A percentile compares a stretch with the other conserved stretches of the same genome.
Conservation (phyloP, 2,797 vertebrate species). For the Etheostoma perlongum region DNA sequence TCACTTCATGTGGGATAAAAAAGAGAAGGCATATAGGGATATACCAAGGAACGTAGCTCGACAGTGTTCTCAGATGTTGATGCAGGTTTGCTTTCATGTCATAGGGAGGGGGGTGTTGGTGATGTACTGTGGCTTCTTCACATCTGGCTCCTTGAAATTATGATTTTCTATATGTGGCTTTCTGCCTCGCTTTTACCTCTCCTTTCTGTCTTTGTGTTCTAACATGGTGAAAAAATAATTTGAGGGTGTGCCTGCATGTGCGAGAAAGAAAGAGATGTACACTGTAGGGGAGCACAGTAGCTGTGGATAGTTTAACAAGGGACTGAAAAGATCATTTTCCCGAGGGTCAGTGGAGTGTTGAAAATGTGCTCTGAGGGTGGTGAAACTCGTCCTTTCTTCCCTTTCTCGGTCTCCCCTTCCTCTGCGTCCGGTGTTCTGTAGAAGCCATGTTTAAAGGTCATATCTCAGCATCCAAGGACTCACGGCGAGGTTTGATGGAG, state of each 20-base stretch:
- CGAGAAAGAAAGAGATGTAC: background rate
- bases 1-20: conserved; percentile 30
- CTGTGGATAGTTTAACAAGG: conserved; percentile 39
- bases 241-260: conserved; percentile 1
- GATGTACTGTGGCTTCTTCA: conserved; percentile 23
- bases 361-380: conserved; percentile 30
- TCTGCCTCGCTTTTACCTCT: background rate
- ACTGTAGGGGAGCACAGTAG: background rate
- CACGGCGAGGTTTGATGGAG: background rate
- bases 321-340: conserved; percentile 20
- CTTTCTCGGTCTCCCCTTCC: background rate
- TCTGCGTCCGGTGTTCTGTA: background rate
- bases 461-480: conserved; percentile 14
- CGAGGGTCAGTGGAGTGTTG: conserved; percentile 21
- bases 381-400: conserved; percentile 6
- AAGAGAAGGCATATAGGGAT: background rate
- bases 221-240: conserved; percentile 33
- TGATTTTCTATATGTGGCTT: conserved; percentile 45
- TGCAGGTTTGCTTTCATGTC: conserved; percentile 33
- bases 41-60: background rate
- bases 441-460: conserved; percentile 39
- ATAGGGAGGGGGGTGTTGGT: background rate
- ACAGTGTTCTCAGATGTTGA: background rate
- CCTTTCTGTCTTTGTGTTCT: background rate
- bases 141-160: conserved; percentile 31